Percentiles rank a stretch among this genome's conserved stretches.
phyloP scores from a whole-genome alignment of 2,797 vertebrate genomes.

The Acridotheres tristis region DNA sequence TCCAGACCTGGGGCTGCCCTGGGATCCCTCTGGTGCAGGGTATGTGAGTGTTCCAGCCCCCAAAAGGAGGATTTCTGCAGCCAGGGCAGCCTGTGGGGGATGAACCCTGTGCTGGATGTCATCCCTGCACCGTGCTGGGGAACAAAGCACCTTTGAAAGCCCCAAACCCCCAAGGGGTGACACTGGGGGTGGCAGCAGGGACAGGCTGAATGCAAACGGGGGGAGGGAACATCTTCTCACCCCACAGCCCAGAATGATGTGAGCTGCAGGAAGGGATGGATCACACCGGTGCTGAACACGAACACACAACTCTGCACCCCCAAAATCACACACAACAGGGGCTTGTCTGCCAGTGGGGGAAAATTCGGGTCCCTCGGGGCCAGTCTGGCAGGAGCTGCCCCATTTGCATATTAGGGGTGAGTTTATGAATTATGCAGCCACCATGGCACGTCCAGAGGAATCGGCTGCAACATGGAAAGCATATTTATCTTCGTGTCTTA shows the following conservation, averaged over 20 bases:
- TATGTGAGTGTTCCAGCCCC: background rate
- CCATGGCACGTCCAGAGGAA: background rate
- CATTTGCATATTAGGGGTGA: background rate
- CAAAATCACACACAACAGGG: rapidly evolving
- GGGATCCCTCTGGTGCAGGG: background rate
- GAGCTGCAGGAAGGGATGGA: background rate
- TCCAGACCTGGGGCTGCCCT: background rate
- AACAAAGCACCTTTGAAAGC: background rate
- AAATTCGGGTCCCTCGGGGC: background rate
- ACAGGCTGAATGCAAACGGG: background rate
- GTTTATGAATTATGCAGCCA: slow-evolving; percentile 54
- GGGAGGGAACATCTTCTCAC: background rate
- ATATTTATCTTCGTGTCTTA: slow-evolving; percentile 45
- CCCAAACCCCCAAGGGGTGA: background rate
- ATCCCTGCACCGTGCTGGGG: background rate
- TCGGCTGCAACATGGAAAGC: background rate
- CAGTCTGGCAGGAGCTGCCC: background rate
- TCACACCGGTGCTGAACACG: rapidly evolving
- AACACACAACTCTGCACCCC: background rate
- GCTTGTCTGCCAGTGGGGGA: background rate
- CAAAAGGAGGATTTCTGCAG: background rate
- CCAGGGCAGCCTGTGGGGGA: no score
- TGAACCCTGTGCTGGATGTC: rapidly evolving
- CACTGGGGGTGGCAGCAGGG: rapidly evolving
- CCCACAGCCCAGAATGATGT: rapidly evolving